These are phyloP conservation scores for Xylocopa sonorina DNA, from an alignment of 1,140 invertebrate species.

Conservation along the genomic window DNA sequence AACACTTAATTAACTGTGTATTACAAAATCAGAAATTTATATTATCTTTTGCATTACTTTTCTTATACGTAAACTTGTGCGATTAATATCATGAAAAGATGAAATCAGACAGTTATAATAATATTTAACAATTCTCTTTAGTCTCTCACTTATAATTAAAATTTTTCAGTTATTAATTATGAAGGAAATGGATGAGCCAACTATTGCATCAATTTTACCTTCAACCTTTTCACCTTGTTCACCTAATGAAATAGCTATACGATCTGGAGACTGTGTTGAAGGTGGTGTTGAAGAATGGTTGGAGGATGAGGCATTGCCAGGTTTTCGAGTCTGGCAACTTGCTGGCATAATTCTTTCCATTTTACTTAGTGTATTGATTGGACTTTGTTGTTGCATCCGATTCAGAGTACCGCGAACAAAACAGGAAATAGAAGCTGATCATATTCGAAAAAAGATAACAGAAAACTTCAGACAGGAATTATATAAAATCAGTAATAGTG, in stretches of 20 bases:
- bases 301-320: slow-evolving; percentile 72
- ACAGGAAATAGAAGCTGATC: slow-evolving; percentile 96
- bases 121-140: neutral
- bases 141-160: no score
- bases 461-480: slow-evolving; percentile 91
- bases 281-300: slow-evolving; percentile 73
- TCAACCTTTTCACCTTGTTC: slow-evolving; percentile 62
- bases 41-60: neutral
- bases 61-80: neutral
- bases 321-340: slow-evolving; percentile 78
- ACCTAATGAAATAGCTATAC: slow-evolving; percentile 62
- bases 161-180: slow-evolving; percentile 19
- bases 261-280: slow-evolving; percentile 63
- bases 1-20: neutral
- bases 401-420: slow-evolving; percentile 95
- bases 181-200: slow-evolving; percentile 37
- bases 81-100: neutral
- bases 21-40: neutral
- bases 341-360: slow-evolving; percentile 77
- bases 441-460: slow-evolving; percentile 91
- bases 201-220: slow-evolving; percentile 30
- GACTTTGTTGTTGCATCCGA: slow-evolving; percentile 92
- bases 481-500: slow-evolving; percentile 90
- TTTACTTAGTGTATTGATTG: slow-evolving; percentile 83
- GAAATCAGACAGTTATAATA: neutral